Percentiles rank a stretch among this genome's conserved stretches.
Conservation (phyloP, 2,888 invertebrate species). For the Hypolimnas misippus region DNA sequence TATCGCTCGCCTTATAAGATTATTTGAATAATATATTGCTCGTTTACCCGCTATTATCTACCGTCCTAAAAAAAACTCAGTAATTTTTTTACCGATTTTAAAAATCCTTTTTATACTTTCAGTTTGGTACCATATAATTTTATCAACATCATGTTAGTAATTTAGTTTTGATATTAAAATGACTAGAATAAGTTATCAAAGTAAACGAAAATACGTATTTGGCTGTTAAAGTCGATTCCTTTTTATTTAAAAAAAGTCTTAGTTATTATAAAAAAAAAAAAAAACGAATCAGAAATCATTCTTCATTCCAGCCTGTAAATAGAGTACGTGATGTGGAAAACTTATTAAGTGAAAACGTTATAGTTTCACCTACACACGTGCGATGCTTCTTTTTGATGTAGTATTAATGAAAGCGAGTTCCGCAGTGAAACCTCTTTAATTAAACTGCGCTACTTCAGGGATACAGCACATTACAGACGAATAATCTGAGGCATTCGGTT, state of each 20-base stretch:
- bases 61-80: too few species aligned
- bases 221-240: too few species aligned
- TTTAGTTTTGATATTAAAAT: too few species aligned
- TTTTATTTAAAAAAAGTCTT: too few species aligned
- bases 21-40: neutral
- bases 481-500: constrained; percentile 14
- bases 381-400: constrained; percentile 19
- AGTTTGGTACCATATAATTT: too few species aligned
- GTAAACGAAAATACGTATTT: too few species aligned
- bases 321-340: constrained; percentile 21
- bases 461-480: constrained; percentile 10
- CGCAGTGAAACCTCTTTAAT: constrained; percentile 29
- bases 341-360: constrained; percentile 20
- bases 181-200: too few species aligned
- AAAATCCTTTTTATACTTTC: too few species aligned
- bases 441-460: constrained; percentile 25
- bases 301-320: constrained; percentile 21
- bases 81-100: too few species aligned
- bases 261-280: too few species aligned
- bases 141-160: too few species aligned
- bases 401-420: constrained; percentile 24
- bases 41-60: too few species aligned
- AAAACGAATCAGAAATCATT: constrained; percentile 19
- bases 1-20: neutral
- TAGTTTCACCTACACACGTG: constrained; percentile 9